Conservation (phyloP, 2,797 vertebrate species). For the Hydrophis major region DNA sequence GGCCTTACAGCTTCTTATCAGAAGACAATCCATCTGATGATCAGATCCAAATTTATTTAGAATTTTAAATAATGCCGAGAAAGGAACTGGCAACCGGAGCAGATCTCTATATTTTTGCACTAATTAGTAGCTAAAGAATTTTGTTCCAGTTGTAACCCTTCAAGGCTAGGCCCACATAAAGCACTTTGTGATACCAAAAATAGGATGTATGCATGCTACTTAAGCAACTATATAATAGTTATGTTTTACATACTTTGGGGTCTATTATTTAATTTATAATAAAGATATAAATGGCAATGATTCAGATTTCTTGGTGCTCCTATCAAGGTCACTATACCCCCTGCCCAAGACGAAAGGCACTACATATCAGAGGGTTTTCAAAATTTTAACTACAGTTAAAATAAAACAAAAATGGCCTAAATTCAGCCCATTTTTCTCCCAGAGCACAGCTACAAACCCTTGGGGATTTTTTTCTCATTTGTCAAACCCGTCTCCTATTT, state of each 20-base stretch:
- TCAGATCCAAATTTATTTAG: not conserved
- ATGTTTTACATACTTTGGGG: not conserved
- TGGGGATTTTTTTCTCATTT: not conserved
- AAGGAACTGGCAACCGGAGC: not conserved
- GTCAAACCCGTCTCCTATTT: not conserved
- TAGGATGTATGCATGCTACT: not conserved
- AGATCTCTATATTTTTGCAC: not conserved
- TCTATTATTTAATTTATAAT: not conserved
- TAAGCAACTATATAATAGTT: not conserved
- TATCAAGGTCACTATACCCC: not conserved
- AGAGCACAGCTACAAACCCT: not conserved
- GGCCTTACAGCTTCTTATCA: not conserved
- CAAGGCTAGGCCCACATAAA: not conserved
- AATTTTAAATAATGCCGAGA: not conserved
- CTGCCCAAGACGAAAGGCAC: not conserved
- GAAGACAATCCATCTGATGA: not conserved
- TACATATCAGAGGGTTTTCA: not conserved
- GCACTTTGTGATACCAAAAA: not conserved
- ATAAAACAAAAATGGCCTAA: not conserved
- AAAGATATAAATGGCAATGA: not conserved
- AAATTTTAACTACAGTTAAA: not conserved
- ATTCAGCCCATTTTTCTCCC: not conserved
- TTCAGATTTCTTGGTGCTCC: constrained; percentile 6
- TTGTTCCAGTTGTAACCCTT: not conserved
- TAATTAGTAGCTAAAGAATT: not conserved